Percentiles rank a stretch among this genome's conserved stretches.
Conservation (phyloP, 2,888 invertebrate genomes). For the Entomobrya proxima region DNA sequence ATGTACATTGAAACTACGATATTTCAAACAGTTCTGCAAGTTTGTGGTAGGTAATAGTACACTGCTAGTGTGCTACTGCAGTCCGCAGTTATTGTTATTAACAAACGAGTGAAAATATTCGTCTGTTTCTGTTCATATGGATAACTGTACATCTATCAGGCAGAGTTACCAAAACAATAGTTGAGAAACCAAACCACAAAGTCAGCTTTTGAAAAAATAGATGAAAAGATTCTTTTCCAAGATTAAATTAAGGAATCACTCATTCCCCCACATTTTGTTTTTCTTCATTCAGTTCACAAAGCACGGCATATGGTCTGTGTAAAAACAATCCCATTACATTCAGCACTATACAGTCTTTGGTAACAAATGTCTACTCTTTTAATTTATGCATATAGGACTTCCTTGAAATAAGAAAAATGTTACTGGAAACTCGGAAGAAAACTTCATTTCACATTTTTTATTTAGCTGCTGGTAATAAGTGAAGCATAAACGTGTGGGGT, state of each 20-base stretch:
- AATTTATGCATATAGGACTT: slow-evolving; percentile 57
- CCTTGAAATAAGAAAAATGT: not conserved
- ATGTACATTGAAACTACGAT: not conserved
- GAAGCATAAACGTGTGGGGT: slow-evolving; percentile 2
- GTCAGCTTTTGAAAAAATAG: slow-evolving; percentile 39
- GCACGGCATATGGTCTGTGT: not conserved
- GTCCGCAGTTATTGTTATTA: too few species aligned
- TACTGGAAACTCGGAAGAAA: not conserved
- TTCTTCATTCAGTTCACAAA: not conserved
- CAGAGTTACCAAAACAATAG: not conserved
- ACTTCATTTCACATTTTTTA: slow-evolving; percentile 22
- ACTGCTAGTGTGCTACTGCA: too few species aligned
- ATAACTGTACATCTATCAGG: not conserved
- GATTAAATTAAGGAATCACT: slow-evolving; percentile 62
- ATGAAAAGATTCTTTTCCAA: slow-evolving; percentile 52
- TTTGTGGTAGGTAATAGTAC: too few species aligned
- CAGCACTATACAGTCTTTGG: not conserved
- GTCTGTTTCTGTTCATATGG: too few species aligned
- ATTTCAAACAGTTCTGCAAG: not conserved
- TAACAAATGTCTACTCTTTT: slow-evolving; percentile 11
- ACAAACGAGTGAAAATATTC: too few species aligned
- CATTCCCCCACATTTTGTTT: slow-evolving; percentile 25
- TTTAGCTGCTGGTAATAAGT: slow-evolving; percentile 1
- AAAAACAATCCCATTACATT: slow-evolving; percentile 34
- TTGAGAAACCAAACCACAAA: slow-evolving; percentile 26